Base-by-base conservation (phyloP, 2,888 invertebrate genomes). In the Mylabris sibirica region DNA sequence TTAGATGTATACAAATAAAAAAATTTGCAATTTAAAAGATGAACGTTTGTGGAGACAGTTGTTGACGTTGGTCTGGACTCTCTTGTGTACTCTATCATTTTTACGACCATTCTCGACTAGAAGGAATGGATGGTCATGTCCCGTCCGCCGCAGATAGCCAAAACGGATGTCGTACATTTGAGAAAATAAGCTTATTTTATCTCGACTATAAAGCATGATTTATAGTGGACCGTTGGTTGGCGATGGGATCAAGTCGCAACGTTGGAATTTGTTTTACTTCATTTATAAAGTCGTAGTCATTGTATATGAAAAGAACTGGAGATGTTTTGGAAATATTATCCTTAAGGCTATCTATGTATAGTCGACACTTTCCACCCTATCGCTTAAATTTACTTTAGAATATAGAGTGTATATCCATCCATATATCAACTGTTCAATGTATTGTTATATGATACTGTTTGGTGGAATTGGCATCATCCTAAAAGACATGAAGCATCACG, bases 101-200 rank as follows among this genome's bases (percentile, higher is more conserved):
- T 80, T 81, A 81, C 79, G 79, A 79, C 74, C 67, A 70, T 79
- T 72, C 69, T 72, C 74, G 75, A 76, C 75, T 22, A 11, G 49
- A 73, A 75, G 74, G 75, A 78, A 80, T 78, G 76, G 77, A 83
- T 82, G 82, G 83, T 76, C 76, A 75, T 77, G 77, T 80, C 80
- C 76, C 75, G 77, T 76, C 22, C 24, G 60, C 49, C 49, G 20
- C 49, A 81, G 80, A 81, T 80, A 81, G 79, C 81, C 79, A 76
- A 77, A 83, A 79, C 80, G 81, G 81, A 82, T 84, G 84, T 84
- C 84, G 81, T 84, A 83, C 83, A 84, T 84, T 84, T 82, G 77
- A 22, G 83, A 84, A 84, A 84, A 84, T 84, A 84, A 84, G 84
- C 83, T 84, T 83, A 83, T 83, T 85, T 85, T 85, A 85, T 84